phyloP scores from a whole-genome alignment of 2,113 vertebrate genomes.

The Andinoacara biseriatus region DNA sequence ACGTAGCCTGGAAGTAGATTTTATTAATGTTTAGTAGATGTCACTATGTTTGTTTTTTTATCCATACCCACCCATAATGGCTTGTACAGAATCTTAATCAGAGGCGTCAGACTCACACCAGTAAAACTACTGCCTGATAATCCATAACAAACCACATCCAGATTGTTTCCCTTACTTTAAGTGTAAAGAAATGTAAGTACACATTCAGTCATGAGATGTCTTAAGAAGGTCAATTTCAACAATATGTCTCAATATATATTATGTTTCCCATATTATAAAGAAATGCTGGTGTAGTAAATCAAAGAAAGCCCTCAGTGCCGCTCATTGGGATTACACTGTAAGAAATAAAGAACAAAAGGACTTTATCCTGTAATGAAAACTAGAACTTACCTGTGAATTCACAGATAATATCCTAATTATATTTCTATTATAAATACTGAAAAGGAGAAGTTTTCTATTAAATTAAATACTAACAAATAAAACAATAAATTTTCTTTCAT shows the following conservation, averaged over 20 bases:
- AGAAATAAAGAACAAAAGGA: neutral
- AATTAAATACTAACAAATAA: neutral
- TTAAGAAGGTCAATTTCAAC: neutral
- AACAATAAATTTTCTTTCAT: neutral
- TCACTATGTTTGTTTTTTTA: neutral
- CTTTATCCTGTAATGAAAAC: too few relatives aligned
- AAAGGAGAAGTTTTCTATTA: neutral
- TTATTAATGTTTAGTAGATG: neutral
- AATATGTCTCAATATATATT: neutral
- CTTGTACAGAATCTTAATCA: neutral
- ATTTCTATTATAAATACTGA: neutral
- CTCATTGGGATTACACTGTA: neutral
- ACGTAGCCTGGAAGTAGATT: neutral
- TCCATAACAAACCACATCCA: neutral
- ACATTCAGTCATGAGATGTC: neutral
- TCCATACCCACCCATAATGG: neutral
- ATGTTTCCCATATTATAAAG: neutral
- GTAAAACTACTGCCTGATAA: conserved; percentile 1
- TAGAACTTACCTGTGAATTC: neutral
- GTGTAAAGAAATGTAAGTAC: neutral
- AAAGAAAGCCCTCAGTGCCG: neutral
- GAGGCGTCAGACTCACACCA: neutral
- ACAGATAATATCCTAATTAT: neutral
- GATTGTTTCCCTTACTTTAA: neutral
- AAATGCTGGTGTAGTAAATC: neutral